Evolutionary conservation across 2,888 invertebrate species (phyloP).

Genomic region (Euplagia quadripunctaria): DNA sequence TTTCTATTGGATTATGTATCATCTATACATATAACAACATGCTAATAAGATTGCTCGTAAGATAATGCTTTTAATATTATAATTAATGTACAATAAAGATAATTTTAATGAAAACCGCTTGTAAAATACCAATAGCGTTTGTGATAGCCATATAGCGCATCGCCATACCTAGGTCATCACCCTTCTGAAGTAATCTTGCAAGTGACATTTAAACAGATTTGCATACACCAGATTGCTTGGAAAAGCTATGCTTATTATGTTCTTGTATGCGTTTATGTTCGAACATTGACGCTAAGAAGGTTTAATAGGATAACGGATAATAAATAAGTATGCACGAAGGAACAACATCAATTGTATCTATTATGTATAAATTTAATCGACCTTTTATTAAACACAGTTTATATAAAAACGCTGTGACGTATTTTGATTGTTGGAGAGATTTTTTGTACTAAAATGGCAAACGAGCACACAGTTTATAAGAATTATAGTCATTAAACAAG

Average conservation of each 20-base stretch:
- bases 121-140: constrained; percentile 11
- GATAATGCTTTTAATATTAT: background rate
- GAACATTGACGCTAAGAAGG: background rate
- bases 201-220: constrained; percentile 72
- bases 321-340: background rate
- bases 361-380: background rate
- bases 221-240: constrained; percentile 58
- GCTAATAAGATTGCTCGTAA: background rate
- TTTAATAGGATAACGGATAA: background rate
- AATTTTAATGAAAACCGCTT: background rate
- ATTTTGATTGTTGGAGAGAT: too few species aligned
- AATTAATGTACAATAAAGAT: constrained; percentile 1
- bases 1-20: background rate
- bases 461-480: too few species aligned
- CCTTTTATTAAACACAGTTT: background rate
- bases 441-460: too few species aligned
- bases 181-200: constrained; percentile 63
- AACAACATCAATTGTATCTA: background rate
- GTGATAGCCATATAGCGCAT: constrained; percentile 37
- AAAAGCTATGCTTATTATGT: constrained; percentile 48
- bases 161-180: constrained; percentile 57
- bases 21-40: background rate
- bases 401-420: background rate
- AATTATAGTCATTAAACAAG: too few species aligned
- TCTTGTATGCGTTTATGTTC: constrained; percentile 23